Percentiles rank a stretch among this genome's conserved stretches.
Evolutionary conservation across 2,797 vertebrate species (phyloP).

Genomic region (Phrynocephalus forsythii): DNA sequence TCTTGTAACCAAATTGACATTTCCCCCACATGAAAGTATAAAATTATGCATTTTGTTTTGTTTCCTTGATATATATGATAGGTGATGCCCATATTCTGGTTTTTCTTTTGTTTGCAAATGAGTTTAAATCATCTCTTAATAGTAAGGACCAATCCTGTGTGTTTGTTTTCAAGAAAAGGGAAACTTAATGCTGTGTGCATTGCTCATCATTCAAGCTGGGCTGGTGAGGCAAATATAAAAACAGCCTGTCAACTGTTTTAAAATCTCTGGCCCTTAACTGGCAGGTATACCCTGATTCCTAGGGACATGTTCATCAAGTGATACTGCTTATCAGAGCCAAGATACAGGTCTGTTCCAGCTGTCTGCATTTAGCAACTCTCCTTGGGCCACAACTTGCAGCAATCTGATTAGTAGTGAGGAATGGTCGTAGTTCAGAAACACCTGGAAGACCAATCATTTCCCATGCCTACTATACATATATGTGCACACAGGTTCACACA

Average conservation of each 20-base stretch:
- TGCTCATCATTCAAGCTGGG: not conserved
- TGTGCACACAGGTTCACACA: not conserved
- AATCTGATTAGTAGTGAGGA: not conserved
- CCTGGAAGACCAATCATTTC: not conserved
- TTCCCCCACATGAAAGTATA: too few species aligned
- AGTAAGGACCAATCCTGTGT: not conserved
- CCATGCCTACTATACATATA: not conserved
- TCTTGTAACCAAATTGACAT: too few species aligned
- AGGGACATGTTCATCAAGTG: not conserved
- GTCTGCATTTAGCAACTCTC: not conserved
- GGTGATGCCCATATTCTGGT: too few species aligned
- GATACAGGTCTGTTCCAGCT: not conserved
- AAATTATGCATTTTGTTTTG: not conserved
- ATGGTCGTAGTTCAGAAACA: not conserved
- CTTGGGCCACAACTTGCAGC: not conserved
- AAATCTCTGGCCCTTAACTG: not conserved
- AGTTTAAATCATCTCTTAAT: not conserved
- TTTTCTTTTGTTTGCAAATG: not conserved
- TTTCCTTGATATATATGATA: too few species aligned
- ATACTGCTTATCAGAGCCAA: not conserved
- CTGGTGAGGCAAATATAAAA: not conserved
- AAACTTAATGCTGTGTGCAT: not conserved
- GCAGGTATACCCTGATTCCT: not conserved
- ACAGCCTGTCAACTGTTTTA: not conserved
- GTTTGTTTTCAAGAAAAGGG: not conserved